phyloP scores from a whole-genome alignment of 2,888 invertebrate genomes.

The Pterostichus madidus region DNA sequence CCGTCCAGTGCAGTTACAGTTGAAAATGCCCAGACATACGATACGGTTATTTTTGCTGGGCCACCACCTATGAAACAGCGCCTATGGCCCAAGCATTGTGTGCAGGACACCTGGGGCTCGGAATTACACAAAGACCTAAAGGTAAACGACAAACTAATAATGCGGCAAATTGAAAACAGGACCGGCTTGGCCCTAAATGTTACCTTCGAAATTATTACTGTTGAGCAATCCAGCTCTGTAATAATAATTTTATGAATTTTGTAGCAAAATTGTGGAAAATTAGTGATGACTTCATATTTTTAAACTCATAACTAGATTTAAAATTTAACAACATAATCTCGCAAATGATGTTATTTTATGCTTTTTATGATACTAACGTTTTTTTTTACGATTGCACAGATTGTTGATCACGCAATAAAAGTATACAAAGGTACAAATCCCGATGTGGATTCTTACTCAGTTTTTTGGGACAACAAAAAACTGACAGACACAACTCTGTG shows the following conservation, averaged over 20 bases:
- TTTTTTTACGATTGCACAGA: constrained; percentile 75
- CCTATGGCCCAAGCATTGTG: constrained; percentile 97
- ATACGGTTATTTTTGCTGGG: constrained; percentile 95
- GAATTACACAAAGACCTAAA: constrained; percentile 94
- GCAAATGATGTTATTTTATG: not conserved
- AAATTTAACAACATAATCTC: not conserved
- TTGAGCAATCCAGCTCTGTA: too few species aligned
- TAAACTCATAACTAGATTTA: not conserved
- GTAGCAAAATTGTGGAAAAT: not conserved
- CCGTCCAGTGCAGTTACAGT: constrained; percentile 86
- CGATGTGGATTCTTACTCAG: constrained; percentile 97
- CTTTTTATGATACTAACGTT: constrained; percentile 15
- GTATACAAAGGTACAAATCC: constrained; percentile 96
- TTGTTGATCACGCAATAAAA: constrained; percentile 87
- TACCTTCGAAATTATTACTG: too few species aligned
- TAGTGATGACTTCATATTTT: not conserved
- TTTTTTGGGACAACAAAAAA: constrained; percentile 98
- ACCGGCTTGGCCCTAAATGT: too few species aligned
- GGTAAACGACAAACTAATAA: constrained; percentile 76
- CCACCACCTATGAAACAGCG: constrained; percentile 92
- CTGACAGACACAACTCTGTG: constrained; percentile 91
- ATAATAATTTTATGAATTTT: too few species aligned
- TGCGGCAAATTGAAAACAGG: too few species aligned
- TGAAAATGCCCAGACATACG: constrained; percentile 90
- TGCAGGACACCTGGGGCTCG: constrained; percentile 97